These are phyloP conservation scores for Nephrotoma flavescens DNA, from an alignment of 2,888 invertebrate species.

Conservation along the genomic window DNA sequence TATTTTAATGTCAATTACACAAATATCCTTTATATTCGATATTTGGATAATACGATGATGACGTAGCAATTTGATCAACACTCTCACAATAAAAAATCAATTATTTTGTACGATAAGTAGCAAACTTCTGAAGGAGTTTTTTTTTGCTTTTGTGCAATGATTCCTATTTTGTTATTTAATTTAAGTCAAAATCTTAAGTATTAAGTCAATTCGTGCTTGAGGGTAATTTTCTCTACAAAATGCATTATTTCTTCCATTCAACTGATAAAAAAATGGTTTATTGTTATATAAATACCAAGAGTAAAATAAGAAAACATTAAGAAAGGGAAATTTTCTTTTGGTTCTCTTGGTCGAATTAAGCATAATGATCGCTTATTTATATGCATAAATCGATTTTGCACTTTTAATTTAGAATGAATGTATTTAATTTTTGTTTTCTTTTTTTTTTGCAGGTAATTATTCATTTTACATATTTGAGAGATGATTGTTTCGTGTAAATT, in stretches of 20 bases:
- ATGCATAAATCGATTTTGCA: background rate
- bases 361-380: background rate
- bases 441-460: background rate
- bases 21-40: background rate
- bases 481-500: too few species aligned
- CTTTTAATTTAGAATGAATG: background rate
- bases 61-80: background rate
- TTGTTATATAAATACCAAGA: background rate
- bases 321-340: background rate
- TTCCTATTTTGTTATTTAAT: background rate
- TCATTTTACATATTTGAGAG: background rate
- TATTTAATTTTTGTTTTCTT: background rate
- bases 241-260: background rate
- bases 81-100: background rate
- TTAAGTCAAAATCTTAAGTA: background rate
- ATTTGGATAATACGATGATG: background rate
- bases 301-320: background rate
- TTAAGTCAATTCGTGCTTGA: background rate
- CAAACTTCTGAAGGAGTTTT: background rate
- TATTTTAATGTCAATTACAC: background rate
- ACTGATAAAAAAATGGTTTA: background rate
- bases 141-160: background rate
- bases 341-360: too few species aligned
- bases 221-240: background rate
- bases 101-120: background rate